These are phyloP conservation scores for Bellardia bayeri DNA, from an alignment of 2,888 invertebrate species.

Conservation along the genomic window DNA sequence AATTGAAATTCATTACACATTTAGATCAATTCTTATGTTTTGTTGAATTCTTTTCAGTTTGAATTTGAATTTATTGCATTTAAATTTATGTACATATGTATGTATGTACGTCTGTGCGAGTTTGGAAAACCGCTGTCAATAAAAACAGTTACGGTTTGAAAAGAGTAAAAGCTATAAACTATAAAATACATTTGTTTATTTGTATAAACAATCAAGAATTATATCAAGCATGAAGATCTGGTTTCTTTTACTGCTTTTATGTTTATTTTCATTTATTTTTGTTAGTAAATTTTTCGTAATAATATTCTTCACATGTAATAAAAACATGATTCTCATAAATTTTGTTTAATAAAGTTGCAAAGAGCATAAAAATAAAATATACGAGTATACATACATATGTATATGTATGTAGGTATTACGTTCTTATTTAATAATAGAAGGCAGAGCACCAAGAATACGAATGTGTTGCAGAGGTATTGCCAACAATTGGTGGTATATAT, in stretches of 20 bases:
- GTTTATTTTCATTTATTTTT: slow-evolving; percentile 2
- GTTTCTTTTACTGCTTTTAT: slow-evolving; percentile 28
- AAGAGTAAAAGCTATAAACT: slow-evolving; percentile 8
- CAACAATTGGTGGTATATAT: slow-evolving; percentile 56
- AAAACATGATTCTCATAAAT: slow-evolving; percentile 70
- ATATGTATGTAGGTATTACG: slow-evolving; percentile 27
- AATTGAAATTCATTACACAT: slow-evolving; percentile 60
- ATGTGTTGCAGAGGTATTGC: slow-evolving; percentile 25
- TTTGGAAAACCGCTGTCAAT: slow-evolving; percentile 45
- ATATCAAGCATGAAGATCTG: slow-evolving; percentile 49
- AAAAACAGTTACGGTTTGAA: slow-evolving; percentile 52
- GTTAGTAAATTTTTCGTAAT: slow-evolving; percentile 43
- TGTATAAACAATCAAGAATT: slow-evolving; percentile 24
- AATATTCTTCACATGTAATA: slow-evolving; percentile 68
- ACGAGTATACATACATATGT: too few relatives aligned
- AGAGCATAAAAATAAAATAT: slow-evolving; percentile 20
- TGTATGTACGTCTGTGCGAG: neutral
- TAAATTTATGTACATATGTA: slow-evolving; percentile 18
- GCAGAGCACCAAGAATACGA: neutral
- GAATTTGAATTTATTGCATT: slow-evolving; percentile 31
- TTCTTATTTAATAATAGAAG: slow-evolving; percentile 50
- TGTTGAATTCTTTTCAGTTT: slow-evolving; percentile 2
- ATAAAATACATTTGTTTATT: slow-evolving; percentile 30
- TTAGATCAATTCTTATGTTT: slow-evolving; percentile 24
- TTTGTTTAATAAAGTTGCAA: slow-evolving; percentile 46